phyloP scores from a whole-genome alignment of 2,888 invertebrate genomes.

The Callyntrura sp. region DNA sequence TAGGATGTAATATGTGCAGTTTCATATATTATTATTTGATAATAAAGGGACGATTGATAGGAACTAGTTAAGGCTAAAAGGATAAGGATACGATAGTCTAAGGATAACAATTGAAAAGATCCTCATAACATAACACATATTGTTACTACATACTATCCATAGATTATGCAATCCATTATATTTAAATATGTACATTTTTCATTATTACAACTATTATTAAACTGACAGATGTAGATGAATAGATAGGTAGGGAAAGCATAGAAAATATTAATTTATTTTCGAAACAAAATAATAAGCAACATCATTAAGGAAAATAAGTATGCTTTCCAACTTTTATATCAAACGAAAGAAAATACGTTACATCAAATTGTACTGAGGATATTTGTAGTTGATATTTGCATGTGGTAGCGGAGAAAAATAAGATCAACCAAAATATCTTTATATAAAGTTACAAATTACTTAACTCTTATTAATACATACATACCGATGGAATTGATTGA shows the following conservation, averaged over 20 bases:
- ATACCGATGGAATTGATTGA: too few species aligned
- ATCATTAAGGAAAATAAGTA: neutral
- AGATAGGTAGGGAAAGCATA: neutral
- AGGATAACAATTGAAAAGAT: constrained; percentile 5
- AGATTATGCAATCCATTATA: neutral
- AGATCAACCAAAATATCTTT: neutral
- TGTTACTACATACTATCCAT: neutral
- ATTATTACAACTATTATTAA: constrained; percentile 3
- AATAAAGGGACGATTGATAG: neutral
- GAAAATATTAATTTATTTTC: constrained; percentile 68
- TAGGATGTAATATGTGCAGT: constrained; percentile 60
- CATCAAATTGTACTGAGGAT: neutral
- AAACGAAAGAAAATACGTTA: too few species aligned
- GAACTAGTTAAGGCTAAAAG: neutral
- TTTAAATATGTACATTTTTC: neutral
- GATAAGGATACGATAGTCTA: neutral
- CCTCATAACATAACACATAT: constrained; percentile 26
- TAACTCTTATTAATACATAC: neutral
- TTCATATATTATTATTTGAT: constrained; percentile 22
- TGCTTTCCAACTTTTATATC: neutral
- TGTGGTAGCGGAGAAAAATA: neutral
- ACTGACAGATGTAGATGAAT: neutral
- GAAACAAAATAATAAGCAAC: constrained; percentile 33
- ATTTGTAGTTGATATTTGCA: neutral
- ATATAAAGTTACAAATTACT: neutral